phyloP scores from a whole-genome alignment of 2,888 invertebrate species.

The Amblyjoppa proteus region DNA sequence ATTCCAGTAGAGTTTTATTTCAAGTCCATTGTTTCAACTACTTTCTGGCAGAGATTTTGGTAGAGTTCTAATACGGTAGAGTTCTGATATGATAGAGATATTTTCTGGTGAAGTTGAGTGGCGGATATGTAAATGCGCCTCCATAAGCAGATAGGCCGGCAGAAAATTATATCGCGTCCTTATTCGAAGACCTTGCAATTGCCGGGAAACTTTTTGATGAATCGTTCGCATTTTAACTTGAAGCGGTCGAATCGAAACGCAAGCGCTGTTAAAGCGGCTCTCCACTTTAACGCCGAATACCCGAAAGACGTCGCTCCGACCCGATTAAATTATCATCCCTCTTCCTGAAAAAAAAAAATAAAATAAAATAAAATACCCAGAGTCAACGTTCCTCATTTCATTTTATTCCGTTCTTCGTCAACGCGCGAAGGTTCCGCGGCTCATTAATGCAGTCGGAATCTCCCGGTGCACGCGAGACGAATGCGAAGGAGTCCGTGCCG shows the following conservation, averaged over 20 bases:
- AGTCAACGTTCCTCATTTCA: conserved; percentile 2
- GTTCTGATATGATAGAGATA: no score
- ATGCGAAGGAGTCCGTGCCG: conserved; percentile 29
- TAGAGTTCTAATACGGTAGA: not conserved
- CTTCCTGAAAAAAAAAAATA: not conserved
- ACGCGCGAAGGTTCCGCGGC: conserved; percentile 30
- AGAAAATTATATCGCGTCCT: not conserved
- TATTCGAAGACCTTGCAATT: not conserved
- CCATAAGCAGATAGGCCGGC: no score
- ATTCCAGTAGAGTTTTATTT: no score
- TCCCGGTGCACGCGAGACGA: conserved; percentile 51
- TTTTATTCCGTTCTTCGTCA: conserved; percentile 10
- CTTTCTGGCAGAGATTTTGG: no score
- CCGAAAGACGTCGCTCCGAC: not conserved
- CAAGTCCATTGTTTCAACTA: no score
- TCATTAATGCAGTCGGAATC: conserved; percentile 32
- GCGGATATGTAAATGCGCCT: no score
- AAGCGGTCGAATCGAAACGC: not conserved
- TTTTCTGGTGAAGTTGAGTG: no score
- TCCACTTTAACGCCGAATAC: no score
- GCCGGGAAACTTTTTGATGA: not conserved
- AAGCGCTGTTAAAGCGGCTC: not conserved
- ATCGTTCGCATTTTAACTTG: not conserved
- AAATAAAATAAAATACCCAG: not conserved
- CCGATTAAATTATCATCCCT: conserved; percentile 32